A percentile compares a stretch with the other conserved stretches of the same genome.
Evolutionary conservation across 2,888 invertebrate species (phyloP).

Genomic region (Drosophila multiciliata): DNA sequence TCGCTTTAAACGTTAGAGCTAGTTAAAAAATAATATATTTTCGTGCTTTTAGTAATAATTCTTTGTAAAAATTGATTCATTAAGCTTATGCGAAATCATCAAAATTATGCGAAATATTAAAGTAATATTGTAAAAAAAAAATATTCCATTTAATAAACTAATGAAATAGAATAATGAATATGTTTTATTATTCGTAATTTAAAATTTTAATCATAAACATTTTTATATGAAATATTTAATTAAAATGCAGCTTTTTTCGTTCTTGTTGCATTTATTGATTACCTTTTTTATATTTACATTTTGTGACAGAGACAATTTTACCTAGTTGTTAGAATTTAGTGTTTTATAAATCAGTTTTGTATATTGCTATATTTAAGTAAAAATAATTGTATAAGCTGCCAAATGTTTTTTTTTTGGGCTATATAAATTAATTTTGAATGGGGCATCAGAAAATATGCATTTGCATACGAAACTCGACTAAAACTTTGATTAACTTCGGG

Average conservation of each 20-base stretch:
- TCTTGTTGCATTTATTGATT: background rate
- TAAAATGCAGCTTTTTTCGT: background rate
- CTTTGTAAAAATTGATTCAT: too few species aligned
- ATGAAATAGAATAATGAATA: background rate
- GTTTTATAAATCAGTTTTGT: background rate
- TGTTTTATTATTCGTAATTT: background rate
- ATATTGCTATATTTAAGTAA: background rate
- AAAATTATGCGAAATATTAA: background rate
- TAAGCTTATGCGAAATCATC: background rate
- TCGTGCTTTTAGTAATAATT: background rate
- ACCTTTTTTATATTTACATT: background rate
- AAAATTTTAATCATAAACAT: background rate
- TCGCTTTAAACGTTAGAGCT: background rate
- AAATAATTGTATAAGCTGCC: slow-evolving; percentile 13
- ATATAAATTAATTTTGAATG: slow-evolving; percentile 42
- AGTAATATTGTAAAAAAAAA: background rate
- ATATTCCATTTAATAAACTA: background rate
- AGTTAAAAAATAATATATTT: background rate
- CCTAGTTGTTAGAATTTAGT: background rate
- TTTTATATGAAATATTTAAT: background rate
- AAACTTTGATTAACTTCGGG: slow-evolving; percentile 51
- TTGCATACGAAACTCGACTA: slow-evolving; percentile 34
- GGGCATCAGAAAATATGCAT: slow-evolving; percentile 15
- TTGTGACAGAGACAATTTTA: background rate
- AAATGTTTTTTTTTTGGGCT: slow-evolving; percentile 7